Percentiles rank a stretch among this genome's conserved stretches.
Conservation (phyloP, 2,113 vertebrate species). For the Colossoma macropomum region DNA sequence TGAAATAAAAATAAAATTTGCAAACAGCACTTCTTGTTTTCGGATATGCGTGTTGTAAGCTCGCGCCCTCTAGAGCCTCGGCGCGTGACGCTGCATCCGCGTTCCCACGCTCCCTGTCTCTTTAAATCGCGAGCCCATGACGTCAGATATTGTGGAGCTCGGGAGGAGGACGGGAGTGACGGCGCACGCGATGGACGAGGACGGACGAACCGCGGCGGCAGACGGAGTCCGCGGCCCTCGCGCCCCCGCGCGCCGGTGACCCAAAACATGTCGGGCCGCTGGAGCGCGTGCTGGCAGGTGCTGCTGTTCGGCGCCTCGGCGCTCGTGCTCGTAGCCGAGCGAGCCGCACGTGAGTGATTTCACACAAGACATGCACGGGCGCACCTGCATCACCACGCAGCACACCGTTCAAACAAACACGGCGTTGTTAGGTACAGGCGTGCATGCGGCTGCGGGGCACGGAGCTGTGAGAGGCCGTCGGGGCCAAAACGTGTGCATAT, state of each 20-base stretch:
- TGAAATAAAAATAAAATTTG: too few relatives aligned
- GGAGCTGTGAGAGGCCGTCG: background rate
- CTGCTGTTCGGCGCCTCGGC: slow-evolving; percentile 74
- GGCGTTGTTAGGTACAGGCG: background rate
- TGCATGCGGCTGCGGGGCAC: too few relatives aligned
- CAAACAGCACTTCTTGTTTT: too few relatives aligned
- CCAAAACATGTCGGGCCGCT: slow-evolving; percentile 71
- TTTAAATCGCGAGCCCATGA: slow-evolving; percentile 73
- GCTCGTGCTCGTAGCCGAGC: slow-evolving; percentile 77
- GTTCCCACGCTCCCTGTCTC: slow-evolving; percentile 20
- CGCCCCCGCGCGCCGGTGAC: slow-evolving; percentile 18
- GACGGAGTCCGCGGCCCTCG: slow-evolving; percentile 4
- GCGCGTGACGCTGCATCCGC: background rate
- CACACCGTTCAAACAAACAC: background rate
- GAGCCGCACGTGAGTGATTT: slow-evolving; percentile 78
- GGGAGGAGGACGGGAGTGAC: slow-evolving; percentile 47
- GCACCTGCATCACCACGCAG: slow-evolving; percentile 7
- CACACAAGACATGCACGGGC: background rate
- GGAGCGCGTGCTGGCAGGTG: slow-evolving; percentile 78
- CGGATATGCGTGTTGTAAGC: background rate
- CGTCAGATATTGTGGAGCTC: slow-evolving; percentile 68
- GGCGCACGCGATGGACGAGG: slow-evolving; percentile 55
- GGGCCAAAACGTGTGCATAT: background rate
- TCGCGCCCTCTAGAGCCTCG: background rate
- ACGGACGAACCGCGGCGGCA: slow-evolving; percentile 60